These are phyloP conservation scores for Trichomycterus rosablanca DNA, from an alignment of 2,113 vertebrate genomes.

Conservation along the genomic window DNA sequence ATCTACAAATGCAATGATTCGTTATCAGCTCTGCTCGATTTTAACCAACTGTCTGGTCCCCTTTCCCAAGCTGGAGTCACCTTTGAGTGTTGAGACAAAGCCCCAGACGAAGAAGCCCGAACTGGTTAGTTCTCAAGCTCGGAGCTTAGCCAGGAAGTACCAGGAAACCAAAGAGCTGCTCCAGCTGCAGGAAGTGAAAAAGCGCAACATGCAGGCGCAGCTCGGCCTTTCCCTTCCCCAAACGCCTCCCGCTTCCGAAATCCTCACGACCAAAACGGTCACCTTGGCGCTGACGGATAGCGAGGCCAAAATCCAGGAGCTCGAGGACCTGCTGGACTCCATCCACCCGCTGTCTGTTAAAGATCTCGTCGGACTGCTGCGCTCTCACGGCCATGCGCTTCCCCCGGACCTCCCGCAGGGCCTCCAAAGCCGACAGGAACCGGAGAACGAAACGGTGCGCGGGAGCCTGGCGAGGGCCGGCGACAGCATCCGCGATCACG, in stretches of 20 bases:
- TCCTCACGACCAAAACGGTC: conserved; percentile 54
- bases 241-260: conserved; percentile 45
- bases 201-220: conserved; percentile 77
- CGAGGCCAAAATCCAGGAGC: conserved; percentile 59
- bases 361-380: conserved; percentile 57
- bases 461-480: conserved; percentile 63
- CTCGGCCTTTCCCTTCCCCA: conserved; percentile 73
- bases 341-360: conserved; percentile 58
- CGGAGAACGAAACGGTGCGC: conserved; percentile 62
- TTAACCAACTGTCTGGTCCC: conserved; percentile 83
- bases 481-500: conserved; percentile 65
- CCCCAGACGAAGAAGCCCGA: conserved; percentile 75
- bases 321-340: conserved; percentile 56
- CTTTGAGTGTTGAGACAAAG: conserved; percentile 75
- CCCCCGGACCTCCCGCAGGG: conserved; percentile 32
- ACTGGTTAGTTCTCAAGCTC: conserved; percentile 78
- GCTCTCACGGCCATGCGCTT: conserved; percentile 44
- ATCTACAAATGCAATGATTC: conserved; percentile 56
- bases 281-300: conserved; percentile 59
- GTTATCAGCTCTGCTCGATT: conserved; percentile 72
- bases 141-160: conserved; percentile 79
- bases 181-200: conserved; percentile 77
- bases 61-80: conserved; percentile 79
- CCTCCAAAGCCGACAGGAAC: conserved; percentile 65
- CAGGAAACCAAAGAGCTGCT: conserved; percentile 80